A percentile compares a stretch with the other conserved stretches of the same genome.
These are phyloP conservation scores for Globodera rostochiensis DNA, from an alignment of 1,140 invertebrate species.

Conservation along the genomic window DNA sequence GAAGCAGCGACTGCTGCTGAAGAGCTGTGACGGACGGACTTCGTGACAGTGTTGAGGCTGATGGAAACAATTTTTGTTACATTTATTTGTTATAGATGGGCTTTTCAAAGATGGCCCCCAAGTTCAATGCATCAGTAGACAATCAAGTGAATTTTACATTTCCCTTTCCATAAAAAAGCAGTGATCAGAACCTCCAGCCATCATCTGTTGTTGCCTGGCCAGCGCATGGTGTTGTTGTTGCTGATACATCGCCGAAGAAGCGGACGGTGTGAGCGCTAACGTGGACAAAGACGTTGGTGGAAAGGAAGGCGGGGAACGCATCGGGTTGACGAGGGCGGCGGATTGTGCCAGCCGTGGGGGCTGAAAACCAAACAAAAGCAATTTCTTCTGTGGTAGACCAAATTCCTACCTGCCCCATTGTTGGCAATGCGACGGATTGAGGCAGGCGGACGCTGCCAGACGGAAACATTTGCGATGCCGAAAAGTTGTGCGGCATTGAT, in stretches of 20 bases:
- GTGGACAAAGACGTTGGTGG: not conserved
- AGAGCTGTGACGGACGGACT: slow-evolving; percentile 16
- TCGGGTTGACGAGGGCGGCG: not conserved
- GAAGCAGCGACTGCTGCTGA: not conserved
- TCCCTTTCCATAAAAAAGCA: not conserved
- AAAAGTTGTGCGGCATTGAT: not conserved
- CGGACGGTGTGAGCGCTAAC: not conserved
- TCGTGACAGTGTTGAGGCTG: not conserved
- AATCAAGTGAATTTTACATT: too few species aligned
- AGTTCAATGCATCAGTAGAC: too few species aligned
- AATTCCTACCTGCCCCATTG: not conserved
- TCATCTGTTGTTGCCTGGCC: not conserved
- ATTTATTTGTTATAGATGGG: too few species aligned
- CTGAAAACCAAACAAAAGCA: not conserved
- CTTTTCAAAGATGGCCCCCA: too few species aligned
- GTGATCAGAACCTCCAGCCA: not conserved
- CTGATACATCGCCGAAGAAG: not conserved
- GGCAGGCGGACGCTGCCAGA: not conserved
- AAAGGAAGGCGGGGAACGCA: slow-evolving; percentile 12
- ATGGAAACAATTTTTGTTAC: too few species aligned
- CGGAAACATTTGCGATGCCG: too few species aligned
- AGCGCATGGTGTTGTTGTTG: not conserved
- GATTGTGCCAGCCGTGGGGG: not conserved
- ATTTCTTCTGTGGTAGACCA: too few species aligned
- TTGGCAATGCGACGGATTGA: not conserved